Evolutionary conservation across 2,797 vertebrate species (phyloP).

Genomic region (Parotocinclus haroldoi): DNA sequence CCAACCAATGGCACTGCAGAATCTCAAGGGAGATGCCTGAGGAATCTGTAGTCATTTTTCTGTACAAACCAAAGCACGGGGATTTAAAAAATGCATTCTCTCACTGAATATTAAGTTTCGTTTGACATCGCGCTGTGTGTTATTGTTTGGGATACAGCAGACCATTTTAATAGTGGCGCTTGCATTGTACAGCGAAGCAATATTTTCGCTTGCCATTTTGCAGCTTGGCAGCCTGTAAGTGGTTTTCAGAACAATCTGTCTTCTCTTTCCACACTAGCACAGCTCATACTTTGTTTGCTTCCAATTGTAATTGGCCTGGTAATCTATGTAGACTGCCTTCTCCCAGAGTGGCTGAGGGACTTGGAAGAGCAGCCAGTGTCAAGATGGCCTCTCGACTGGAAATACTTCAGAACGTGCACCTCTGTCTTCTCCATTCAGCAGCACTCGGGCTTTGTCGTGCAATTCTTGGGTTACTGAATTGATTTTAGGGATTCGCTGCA

Average conservation of each 20-base stretch:
- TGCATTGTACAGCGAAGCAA: background rate
- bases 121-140: no score
- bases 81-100: no score
- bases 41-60: no score
- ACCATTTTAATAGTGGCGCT: no score
- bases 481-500: no score
- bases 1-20: no score
- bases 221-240: background rate
- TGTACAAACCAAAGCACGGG: no score
- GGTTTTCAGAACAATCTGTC: background rate
- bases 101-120: no score
- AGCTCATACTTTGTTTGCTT: background rate
- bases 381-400: conserved; percentile 19
- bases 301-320: background rate
- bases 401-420: conserved; percentile 6
- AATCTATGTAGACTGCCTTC: conserved; percentile 22
- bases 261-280: background rate
- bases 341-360: conserved; percentile 12
- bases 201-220: conserved; percentile 6
- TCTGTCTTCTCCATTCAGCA: conserved; percentile 14
- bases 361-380: conserved; percentile 8
- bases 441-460: conserved; percentile 9
- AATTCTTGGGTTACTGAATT: conserved; percentile 5
- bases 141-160: no score
- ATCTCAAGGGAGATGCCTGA: no score